A percentile compares a stretch with the other conserved stretches of the same genome.
Conservation (phyloP, 1,140 invertebrate species). For the Caerostris extrusa region DNA sequence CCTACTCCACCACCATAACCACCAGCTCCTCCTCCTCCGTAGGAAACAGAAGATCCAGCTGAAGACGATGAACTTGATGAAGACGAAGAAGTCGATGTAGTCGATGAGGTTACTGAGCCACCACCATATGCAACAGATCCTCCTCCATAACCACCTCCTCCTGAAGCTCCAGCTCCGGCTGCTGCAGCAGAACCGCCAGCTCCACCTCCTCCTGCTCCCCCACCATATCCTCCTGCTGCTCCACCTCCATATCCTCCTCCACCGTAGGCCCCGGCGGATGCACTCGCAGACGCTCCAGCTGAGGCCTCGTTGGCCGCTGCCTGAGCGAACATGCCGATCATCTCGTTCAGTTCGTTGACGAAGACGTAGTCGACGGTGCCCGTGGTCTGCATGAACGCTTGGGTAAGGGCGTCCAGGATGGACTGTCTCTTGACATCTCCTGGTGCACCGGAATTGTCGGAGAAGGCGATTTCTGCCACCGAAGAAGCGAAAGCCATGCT, state of each 20-base stretch:
- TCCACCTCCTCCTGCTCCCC: neutral
- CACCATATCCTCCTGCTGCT: neutral
- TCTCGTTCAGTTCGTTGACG: neutral
- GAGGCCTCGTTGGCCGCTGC: slow-evolving; percentile 1
- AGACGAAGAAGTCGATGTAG: too few relatives aligned
- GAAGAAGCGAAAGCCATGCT: slow-evolving; percentile 51
- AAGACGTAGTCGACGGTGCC: neutral
- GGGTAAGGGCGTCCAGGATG: neutral
- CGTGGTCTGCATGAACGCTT: slow-evolving; percentile 14
- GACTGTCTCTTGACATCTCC: neutral
- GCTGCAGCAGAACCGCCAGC: neutral
- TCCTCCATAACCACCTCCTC: neutral
- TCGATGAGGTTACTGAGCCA: neutral
- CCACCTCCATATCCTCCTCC: neutral
- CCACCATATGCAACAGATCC: neutral
- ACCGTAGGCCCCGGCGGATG: neutral
- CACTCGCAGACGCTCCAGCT: neutral
- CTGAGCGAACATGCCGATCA: neutral
- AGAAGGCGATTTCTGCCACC: neutral
- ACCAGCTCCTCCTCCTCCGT: neutral
- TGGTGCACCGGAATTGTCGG: neutral
- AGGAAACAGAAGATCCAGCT: too few relatives aligned
- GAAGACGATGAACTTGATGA: too few relatives aligned
- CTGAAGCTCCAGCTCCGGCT: neutral
- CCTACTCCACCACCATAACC: neutral